Evolutionary conservation across 2,113 vertebrate species (phyloP).

Genomic region (Phalacrocorax aristotelis): DNA sequence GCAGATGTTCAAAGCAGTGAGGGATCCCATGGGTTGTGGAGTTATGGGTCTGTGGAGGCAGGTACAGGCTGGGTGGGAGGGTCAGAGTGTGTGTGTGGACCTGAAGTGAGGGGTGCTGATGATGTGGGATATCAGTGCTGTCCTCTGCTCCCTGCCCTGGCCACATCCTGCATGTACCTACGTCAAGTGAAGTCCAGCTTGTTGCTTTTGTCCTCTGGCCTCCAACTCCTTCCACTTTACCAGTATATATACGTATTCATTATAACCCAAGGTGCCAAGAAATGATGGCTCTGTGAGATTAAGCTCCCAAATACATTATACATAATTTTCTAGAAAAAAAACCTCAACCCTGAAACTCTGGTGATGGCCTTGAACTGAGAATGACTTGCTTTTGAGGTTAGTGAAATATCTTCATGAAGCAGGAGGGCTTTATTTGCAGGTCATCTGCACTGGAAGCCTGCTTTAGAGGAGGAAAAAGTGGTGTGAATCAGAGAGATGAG

Average conservation of each 20-base stretch:
- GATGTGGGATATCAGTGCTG: fast-evolving
- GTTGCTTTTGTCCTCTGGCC: background rate
- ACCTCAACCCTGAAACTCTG: background rate
- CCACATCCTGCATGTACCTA: background rate
- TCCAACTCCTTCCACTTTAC: background rate
- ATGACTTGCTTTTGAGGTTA: background rate
- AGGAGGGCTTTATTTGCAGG: background rate
- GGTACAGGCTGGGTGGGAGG: background rate
- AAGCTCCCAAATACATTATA: background rate
- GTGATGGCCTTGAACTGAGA: background rate
- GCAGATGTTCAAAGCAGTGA: background rate
- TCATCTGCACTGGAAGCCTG: background rate
- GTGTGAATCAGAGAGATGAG: background rate
- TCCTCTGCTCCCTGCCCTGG: background rate
- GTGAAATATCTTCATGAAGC: fast-evolving
- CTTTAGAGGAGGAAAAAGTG: background rate
- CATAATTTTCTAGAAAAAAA: background rate
- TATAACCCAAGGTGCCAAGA: background rate
- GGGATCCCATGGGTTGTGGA: fast-evolving
- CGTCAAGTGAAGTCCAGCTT: background rate
- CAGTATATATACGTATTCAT: background rate
- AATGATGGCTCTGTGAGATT: background rate
- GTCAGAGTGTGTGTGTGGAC: background rate
- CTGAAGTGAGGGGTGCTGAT: background rate
- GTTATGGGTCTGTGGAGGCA: fast-evolving